Percentiles rank a stretch among this genome's conserved stretches.
phyloP scores from a whole-genome alignment of 2,113 vertebrate species.

The Synodontis membranacea region DNA sequence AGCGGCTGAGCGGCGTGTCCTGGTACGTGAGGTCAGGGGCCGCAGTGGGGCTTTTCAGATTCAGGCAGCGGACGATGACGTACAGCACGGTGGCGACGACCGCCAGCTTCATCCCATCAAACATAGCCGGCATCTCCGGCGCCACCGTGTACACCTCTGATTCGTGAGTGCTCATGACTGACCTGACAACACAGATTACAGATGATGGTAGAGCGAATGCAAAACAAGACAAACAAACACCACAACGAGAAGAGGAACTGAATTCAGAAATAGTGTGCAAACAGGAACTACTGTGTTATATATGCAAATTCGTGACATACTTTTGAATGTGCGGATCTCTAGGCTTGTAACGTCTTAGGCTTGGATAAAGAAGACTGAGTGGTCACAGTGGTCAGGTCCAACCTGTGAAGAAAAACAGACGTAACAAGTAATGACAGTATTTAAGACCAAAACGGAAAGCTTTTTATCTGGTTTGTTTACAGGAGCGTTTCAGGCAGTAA shows the following conservation, averaged over 20 bases:
- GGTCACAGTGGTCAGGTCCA: conserved; percentile 72
- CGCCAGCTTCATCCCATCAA: conserved; percentile 94
- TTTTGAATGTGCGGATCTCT: conserved; percentile 29
- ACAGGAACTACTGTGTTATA: not conserved
- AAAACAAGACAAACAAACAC: not conserved
- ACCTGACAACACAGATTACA: conserved; percentile 50
- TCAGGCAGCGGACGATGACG: conserved; percentile 91
- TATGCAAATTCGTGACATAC: conserved; percentile 56
- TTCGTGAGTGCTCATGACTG: conserved; percentile 70
- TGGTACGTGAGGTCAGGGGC: conserved; percentile 90
- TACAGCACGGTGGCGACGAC: conserved; percentile 93
- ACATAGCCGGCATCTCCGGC: conserved; percentile 93
- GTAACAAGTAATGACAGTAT: not conserved
- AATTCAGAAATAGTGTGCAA: not conserved
- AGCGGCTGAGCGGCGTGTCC: conserved; percentile 86
- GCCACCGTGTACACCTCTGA: conserved; percentile 71
- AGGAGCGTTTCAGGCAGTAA: not conserved
- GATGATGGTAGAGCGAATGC: not conserved
- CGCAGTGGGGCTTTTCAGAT: conserved; percentile 94
- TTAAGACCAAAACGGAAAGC: not conserved
- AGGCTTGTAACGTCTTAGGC: not conserved
- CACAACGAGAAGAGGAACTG: conserved; percentile 29
- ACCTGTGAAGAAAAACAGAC: conserved; percentile 53
- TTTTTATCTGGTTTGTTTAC: not conserved
- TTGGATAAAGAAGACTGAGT: conserved; percentile 34